Base-by-base conservation (phyloP, 2,113 vertebrate species). In the Tachuris rubrigastra region DNA sequence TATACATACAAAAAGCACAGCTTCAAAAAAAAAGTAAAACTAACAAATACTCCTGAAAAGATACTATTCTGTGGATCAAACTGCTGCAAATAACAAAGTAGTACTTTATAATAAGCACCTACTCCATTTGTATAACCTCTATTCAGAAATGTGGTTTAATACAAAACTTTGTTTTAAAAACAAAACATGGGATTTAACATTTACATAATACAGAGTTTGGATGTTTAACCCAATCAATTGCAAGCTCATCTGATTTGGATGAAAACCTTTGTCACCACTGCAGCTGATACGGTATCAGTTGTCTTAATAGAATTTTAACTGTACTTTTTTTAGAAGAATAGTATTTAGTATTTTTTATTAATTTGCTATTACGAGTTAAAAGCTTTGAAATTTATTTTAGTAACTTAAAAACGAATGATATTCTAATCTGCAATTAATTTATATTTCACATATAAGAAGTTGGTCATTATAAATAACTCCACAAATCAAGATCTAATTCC, bases 1-100 rank as follows among this genome's bases (percentile, higher is more conserved):
- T 94, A 71, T 37, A 97, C 10, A 79, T 53, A 94, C 67, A 88
- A 79, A 84, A 66, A 94, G 23, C 50, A 95, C 53, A 92, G 33
- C 46, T 93, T 88, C 59, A 94, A 96, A 90, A 95, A 95, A 77
- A 93, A 0, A n/a, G n/a, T 63, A 86, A 92, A 66, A 93, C 49
- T 67, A 74, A 85, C 69, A 91, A 95, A 95, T 44, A 93, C 62
- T 83, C 31, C 53, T 62, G 39, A 89, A 79, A 41, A 87, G 73
- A 37, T 20, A 75, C 6, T 80, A 95, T n/a, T 84, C 39, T 69
- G 30, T 10, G 2, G 39, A 74, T 42, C 68, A 75, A 77, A 86
- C 33, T 75, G 89, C 44, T 82, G 42, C 67, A 96, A 96, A 52
- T 84, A 56, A 77, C 59, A 28, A 66, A 90, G 56, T 12, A 73